phyloP scores from a whole-genome alignment of 2,797 vertebrate genomes.

The Channa striata region DNA sequence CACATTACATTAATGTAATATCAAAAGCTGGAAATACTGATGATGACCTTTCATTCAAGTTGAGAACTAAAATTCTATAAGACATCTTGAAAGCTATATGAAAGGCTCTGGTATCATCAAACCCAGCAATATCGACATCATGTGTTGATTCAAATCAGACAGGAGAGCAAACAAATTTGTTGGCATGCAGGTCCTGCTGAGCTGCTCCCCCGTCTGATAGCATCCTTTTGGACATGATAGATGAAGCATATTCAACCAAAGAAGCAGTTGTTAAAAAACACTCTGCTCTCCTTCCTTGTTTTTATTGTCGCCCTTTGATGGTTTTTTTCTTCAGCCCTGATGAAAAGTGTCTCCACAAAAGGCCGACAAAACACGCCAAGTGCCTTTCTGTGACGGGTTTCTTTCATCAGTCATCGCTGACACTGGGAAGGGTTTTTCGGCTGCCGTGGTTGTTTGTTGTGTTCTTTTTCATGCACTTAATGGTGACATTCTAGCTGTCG shows the following conservation, averaged over 20 bases:
- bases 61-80: neutral
- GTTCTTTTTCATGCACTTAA: neutral
- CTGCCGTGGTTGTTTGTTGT: neutral
- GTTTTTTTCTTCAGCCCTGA: neutral
- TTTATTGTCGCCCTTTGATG: conserved; percentile 2
- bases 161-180: conserved; percentile 43
- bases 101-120: too few species aligned
- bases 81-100: neutral
- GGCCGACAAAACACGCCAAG: conserved; percentile 34
- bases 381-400: conserved; percentile 32
- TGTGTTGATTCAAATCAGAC: conserved; percentile 50
- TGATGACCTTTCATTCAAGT: too few species aligned
- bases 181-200: neutral
- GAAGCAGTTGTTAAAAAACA: too few species aligned
- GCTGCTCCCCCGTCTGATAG: neutral
- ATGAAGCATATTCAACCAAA: too few species aligned
- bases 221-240: too few species aligned
- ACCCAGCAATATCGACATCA: neutral
- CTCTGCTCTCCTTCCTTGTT: conserved; percentile 15
- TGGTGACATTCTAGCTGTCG: neutral
- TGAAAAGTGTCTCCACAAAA: conserved; percentile 3
- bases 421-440: conserved; percentile 3
- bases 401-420: conserved; percentile 52
- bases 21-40: too few species aligned
- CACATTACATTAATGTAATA: too few species aligned